phyloP scores from a whole-genome alignment of 2,888 invertebrate species.

The Eledone cirrhosa region DNA sequence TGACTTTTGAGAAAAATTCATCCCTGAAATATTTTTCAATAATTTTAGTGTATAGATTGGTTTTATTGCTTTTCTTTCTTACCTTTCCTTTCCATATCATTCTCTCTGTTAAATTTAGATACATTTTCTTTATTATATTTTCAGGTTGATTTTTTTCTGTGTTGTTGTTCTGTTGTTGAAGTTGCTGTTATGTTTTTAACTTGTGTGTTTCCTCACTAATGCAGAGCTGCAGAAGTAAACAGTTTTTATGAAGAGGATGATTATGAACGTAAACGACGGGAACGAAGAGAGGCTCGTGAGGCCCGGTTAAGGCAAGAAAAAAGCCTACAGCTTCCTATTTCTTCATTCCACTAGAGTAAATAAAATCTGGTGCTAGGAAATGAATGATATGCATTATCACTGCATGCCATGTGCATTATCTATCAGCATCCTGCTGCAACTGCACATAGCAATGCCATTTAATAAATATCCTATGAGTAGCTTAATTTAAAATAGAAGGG shows the following conservation, averaged over 20 bases:
- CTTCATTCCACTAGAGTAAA: not conserved
- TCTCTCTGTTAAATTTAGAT: not conserved
- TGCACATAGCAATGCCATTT: too few relatives aligned
- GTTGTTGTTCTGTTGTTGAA: too few relatives aligned
- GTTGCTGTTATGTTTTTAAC: not conserved
- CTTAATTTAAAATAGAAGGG: too few relatives aligned
- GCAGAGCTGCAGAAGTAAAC: constrained; percentile 32
- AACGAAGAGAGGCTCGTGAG: constrained; percentile 33
- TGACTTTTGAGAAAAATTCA: too few relatives aligned
- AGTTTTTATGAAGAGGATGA: constrained; percentile 33
- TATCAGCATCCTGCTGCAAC: too few relatives aligned
- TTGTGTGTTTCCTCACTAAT: constrained; percentile 29
- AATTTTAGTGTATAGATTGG: too few relatives aligned
- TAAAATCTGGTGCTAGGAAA: too few relatives aligned
- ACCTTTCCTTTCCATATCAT: not conserved
- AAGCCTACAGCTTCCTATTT: constrained; percentile 7
- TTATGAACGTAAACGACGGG: constrained; percentile 31
- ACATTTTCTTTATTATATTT: constrained; percentile 18
- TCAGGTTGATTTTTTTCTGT: constrained; percentile 1
- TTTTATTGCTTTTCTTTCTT: not conserved
- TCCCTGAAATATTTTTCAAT: too few relatives aligned
- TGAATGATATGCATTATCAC: too few relatives aligned
- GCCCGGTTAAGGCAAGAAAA: constrained; percentile 32
- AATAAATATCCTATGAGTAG: too few relatives aligned
- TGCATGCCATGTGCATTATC: too few relatives aligned